Base-by-base conservation (phyloP, 2,888 invertebrate species). In the Dermolepida albohirtum region DNA sequence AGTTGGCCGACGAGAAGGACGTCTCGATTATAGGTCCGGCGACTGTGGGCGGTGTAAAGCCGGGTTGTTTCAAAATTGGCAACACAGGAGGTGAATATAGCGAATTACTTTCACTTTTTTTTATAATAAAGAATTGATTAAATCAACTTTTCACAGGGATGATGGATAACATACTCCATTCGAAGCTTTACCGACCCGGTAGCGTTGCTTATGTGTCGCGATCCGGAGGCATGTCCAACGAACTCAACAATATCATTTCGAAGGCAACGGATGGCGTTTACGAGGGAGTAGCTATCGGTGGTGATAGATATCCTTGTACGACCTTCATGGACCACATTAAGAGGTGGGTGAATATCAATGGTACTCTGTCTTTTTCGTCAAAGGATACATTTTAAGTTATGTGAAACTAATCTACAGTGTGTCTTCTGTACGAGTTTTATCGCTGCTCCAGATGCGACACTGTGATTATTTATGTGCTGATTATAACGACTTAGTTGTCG, bases 201-300 rank as follows among this genome's bases (percentile, higher is more conserved):
- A 92, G 97, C 79, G 96, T 99, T 64, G 98, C 98, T 0, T 99
- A 99, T 82, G 99, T 99, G 0, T 98, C 98, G 0, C 90, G 98
- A 17, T 98, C 98, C 0, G 99, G 99, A 34, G 99, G 99, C 7
- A 99, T 99, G 99, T 98, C 97, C 57, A 99, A 99, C 82, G 99
- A 99, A 81, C 85, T 99, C 70, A 99, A 99, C 86, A 99, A 99
- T 83, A 97, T 99, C 55, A 89, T 99, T 70, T 94, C 97, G 0
- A 95, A 97, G 79, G 92, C 97, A 64, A 97, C 99, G 0, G 95
- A 99, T 84, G 98, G 98, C 4, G 98, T 98, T 0, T 92, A 93
- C 76, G 99, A 99, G 82, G 99, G 99, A 2, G 94, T 99, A 5
- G 99, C 99, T 57, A 99, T 99, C 77, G 92, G 92, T 5, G 99